Base-by-base conservation (phyloP, 2,888 invertebrate genomes). In the Sepiola atlantica region DNA sequence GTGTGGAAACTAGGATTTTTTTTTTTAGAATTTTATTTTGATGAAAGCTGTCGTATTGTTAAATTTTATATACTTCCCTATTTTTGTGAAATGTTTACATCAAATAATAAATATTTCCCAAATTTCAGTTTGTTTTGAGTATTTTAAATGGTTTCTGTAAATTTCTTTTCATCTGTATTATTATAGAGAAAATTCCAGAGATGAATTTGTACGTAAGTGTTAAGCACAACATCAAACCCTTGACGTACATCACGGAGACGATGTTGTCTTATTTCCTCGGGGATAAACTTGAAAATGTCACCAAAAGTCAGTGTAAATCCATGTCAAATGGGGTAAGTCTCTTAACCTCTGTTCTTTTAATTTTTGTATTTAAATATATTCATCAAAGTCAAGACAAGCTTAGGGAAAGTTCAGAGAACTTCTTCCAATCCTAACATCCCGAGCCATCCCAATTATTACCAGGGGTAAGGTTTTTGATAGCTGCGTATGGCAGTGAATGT, bases 191-290 rank as follows among this genome's bases (percentile, higher is more conserved):
- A 90, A 94, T 94, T 32, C 94, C 94, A 77, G 92, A 94, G 91
- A 96, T 96, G 93, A 96, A 96, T 35, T 96, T 96, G 61, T 97
- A 97, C 94, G 96, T 96, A 35, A 95, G 96, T 35, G 96, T 96
- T 0, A 93, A 94, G 93, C 57, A 55, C 12, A 94, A 94, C 32
- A 95, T 77, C 10, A 96, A 96, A 61, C 95, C 96, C 77, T 95
- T 96, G 14, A 96, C 96, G 2, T 90, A 91, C 20, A 94, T 96
- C 21, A 96, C 96, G 3, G 95, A 96, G 94, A 94, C 94, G 91
- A 94, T 97, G 57, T 91, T 97, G 93, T 95, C 96, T 16, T 93
- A 95, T 57, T 96, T 95, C 94, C 95, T 96, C 0, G 96, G 96
- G 32, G 95, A 96, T 57, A 94, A 45, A 55, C 77, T 95, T 21